Percentiles rank a stretch among this genome's conserved stretches.
These are phyloP conservation scores for Excalfactoria chinensis DNA, from an alignment of 2,113 vertebrate species.

Conservation along the genomic window DNA sequence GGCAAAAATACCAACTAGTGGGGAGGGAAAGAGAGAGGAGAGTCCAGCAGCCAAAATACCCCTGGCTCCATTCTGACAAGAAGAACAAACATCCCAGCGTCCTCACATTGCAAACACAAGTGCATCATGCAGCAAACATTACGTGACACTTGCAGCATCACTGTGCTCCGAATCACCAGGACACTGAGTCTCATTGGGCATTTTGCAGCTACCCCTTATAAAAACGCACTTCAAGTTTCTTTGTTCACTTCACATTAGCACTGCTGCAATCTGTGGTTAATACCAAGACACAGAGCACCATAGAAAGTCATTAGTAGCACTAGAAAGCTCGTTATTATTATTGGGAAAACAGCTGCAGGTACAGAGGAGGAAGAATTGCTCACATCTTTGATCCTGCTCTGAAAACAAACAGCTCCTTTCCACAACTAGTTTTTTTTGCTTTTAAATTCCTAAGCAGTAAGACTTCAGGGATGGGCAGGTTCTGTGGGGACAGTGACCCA, in stretches of 20 bases:
- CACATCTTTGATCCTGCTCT: background rate
- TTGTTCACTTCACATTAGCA: background rate
- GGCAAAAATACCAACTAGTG: background rate
- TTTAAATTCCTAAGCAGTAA: background rate
- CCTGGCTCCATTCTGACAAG: no score
- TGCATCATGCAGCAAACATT: background rate
- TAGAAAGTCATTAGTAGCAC: background rate
- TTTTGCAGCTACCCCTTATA: background rate
- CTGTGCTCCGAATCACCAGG: background rate
- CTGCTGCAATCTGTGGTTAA: background rate
- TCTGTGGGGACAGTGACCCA: background rate
- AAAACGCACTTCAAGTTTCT: background rate
- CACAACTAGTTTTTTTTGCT: background rate
- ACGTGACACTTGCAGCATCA: background rate
- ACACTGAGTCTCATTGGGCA: background rate
- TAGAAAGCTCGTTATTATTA: background rate
- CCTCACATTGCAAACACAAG: background rate
- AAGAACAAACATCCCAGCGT: background rate
- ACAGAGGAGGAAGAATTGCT: background rate
- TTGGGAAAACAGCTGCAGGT: background rate
- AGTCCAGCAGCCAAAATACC: background rate
- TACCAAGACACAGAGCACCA: background rate
- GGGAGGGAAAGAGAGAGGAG: background rate
- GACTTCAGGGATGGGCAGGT: background rate
- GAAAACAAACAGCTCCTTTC: background rate